Percentiles rank a stretch among this genome's conserved stretches.
phyloP scores from a whole-genome alignment of 2,888 invertebrate species.

The Panzeria rudis region DNA sequence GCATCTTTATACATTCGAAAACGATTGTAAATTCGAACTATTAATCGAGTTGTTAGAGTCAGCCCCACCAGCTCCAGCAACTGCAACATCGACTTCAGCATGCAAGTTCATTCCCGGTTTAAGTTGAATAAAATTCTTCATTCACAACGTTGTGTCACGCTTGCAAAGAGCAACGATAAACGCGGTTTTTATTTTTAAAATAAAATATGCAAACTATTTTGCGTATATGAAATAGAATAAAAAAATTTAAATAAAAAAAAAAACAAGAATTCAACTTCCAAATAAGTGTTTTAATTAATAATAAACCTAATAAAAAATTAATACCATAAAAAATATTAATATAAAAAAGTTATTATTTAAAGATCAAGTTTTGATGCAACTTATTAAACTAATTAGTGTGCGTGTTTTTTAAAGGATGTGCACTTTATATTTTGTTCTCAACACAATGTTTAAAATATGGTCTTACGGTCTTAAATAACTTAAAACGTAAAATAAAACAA shows the following conservation, averaged over 20 bases:
- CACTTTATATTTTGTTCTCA: not conserved
- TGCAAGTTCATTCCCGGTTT: constrained; percentile 56
- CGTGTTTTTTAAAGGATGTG: not conserved
- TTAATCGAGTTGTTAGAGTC: constrained; percentile 33
- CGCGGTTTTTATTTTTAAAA: constrained; percentile 33
- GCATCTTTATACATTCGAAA: constrained; percentile 55
- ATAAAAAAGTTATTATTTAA: not conserved
- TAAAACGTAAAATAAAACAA: constrained; percentile 1
- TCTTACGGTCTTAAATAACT: not conserved
- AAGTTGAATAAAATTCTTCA: constrained; percentile 44
- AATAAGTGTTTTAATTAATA: not conserved
- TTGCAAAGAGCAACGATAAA: constrained; percentile 50
- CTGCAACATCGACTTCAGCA: constrained; percentile 14
- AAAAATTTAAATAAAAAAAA: not conserved
- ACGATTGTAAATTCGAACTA: constrained; percentile 60
- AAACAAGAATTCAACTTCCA: not conserved
- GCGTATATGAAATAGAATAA: constrained; percentile 30
- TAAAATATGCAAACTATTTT: constrained; percentile 11
- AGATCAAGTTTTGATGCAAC: not conserved
- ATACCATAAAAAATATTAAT: not conserved
- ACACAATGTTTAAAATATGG: not conserved
- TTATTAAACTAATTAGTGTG: not conserved
- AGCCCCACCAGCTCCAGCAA: constrained; percentile 13
- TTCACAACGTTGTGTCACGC: constrained; percentile 61
- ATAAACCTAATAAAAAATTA: not conserved